Evolutionary conservation across 2,797 vertebrate species (phyloP).

Genomic region (Phylloscopus collybita): DNA sequence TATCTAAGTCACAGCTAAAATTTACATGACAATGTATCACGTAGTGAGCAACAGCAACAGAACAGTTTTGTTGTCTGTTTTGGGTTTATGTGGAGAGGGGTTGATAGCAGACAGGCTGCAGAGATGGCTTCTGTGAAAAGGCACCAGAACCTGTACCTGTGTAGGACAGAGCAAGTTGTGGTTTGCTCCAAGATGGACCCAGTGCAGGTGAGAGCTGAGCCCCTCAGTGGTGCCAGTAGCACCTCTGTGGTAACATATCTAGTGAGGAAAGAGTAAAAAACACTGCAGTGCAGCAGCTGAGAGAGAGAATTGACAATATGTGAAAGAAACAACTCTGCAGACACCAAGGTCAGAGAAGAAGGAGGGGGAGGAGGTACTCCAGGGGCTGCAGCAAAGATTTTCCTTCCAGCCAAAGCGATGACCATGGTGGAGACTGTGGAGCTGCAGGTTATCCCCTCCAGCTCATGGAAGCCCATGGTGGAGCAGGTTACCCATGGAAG

Average conservation of each 20-base stretch:
- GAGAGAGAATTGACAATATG: not conserved
- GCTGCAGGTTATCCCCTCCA: not conserved
- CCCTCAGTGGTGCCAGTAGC: accelerated
- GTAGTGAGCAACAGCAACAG: not conserved
- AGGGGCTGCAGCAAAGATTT: not conserved
- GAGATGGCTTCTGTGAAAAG: not conserved
- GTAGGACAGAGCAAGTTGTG: not conserved
- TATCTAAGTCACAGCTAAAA: not conserved
- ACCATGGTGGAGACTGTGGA: not conserved
- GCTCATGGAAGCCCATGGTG: not conserved
- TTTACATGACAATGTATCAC: not conserved
- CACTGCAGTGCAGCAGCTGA: not conserved
- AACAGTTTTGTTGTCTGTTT: not conserved
- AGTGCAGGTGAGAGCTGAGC: accelerated
- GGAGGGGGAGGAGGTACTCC: not conserved
- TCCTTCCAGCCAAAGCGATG: accelerated
- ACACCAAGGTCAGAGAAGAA: not conserved
- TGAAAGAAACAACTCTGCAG: not conserved
- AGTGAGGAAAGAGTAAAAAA: not conserved
- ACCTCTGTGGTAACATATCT: not conserved
- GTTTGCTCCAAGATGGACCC: accelerated
- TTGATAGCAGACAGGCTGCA: not conserved
- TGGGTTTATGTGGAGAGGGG: not conserved
- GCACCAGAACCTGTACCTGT: not conserved
- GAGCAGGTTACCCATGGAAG: not conserved